Evolutionary conservation across 2,113 vertebrate genomes (phyloP).

Genomic region (Heterochromis multidens): DNA sequence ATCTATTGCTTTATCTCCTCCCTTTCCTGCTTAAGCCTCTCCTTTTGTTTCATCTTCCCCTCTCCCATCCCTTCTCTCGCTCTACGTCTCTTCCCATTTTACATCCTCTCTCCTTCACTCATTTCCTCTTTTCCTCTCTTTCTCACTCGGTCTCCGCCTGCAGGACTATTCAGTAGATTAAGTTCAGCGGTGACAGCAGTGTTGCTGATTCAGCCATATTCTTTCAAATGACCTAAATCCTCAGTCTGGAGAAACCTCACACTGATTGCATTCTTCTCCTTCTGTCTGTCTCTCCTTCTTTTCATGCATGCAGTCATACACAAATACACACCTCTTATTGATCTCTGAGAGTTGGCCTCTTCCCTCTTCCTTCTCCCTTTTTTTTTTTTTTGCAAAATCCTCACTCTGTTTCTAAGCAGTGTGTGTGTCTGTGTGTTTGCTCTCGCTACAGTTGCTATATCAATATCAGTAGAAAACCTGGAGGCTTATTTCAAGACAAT

Average conservation of each 20-base stretch:
- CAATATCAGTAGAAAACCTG: conserved; percentile 28
- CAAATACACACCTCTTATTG: conserved; percentile 52
- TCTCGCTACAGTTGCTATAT: conserved; percentile 4
- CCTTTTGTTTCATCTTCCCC: conserved; percentile 22
- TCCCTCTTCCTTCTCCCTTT: neutral
- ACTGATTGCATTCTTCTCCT: conserved; percentile 57
- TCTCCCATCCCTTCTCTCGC: neutral
- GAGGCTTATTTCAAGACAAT: conserved; percentile 33
- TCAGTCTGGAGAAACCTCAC: conserved; percentile 63
- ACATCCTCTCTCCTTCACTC: conserved; percentile 8
- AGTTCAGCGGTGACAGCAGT: conserved; percentile 67
- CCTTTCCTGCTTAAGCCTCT: neutral
- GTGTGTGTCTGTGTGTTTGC: neutral
- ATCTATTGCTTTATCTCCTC: conserved; percentile 19
- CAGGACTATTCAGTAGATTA: conserved; percentile 76
- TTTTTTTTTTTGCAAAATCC: neutral
- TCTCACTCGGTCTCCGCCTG: conserved; percentile 48
- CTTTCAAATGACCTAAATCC: conserved; percentile 79
- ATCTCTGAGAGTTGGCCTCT: conserved; percentile 42
- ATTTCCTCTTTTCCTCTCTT: conserved; percentile 8
- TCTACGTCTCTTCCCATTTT: conserved; percentile 4
- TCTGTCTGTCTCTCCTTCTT: conserved; percentile 24
- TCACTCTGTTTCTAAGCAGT: conserved; percentile 6
- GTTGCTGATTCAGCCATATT: conserved; percentile 78
- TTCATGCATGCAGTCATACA: conserved; percentile 14